Evolutionary conservation across 2,888 invertebrate genomes (phyloP).

Genomic region (Acleris sparsana): DNA sequence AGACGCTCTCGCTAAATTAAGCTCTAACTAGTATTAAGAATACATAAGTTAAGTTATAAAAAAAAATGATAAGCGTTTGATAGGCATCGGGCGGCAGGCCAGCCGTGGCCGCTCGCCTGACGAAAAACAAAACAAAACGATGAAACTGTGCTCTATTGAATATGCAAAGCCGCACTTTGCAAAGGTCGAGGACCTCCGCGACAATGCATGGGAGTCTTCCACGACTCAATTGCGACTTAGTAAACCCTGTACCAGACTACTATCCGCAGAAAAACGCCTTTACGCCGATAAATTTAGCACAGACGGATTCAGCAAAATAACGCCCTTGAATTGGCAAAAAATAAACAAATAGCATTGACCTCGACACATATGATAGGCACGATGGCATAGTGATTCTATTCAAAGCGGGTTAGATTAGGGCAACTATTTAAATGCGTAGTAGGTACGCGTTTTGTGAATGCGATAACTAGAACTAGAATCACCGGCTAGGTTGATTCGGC

Average conservation of each 20-base stretch:
- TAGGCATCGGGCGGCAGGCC: conserved; percentile 3
- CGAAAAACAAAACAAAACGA: conserved; percentile 30
- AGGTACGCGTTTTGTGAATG: conserved; percentile 70
- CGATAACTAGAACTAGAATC: conserved; percentile 71
- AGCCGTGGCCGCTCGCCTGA: conserved; percentile 13
- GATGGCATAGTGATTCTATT: conserved; percentile 62
- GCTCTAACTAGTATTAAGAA: conserved; percentile 8
- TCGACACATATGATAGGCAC: conserved; percentile 75
- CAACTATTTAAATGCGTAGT: conserved; percentile 69
- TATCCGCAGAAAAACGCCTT: conserved; percentile 26
- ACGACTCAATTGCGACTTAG: conserved; percentile 56
- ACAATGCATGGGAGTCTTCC: conserved; percentile 42
- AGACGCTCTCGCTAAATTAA: conserved; percentile 7
- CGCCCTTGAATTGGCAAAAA: conserved; percentile 78
- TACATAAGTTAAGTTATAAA: conserved; percentile 9
- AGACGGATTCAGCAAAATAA: conserved; percentile 41
- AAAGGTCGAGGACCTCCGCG: conserved; percentile 37
- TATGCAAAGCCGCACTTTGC: conserved; percentile 36
- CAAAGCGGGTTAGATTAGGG: conserved; percentile 75
- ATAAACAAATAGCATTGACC: conserved; percentile 79
- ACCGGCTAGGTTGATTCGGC: conserved; percentile 69
- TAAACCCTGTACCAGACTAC: conserved; percentile 37
- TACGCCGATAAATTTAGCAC: conserved; percentile 38
- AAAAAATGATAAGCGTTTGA: conserved; percentile 13
- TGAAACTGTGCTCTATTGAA: conserved; percentile 32